Base-by-base conservation (phyloP, 2,888 invertebrate genomes). In the Isotomurus palustris region DNA sequence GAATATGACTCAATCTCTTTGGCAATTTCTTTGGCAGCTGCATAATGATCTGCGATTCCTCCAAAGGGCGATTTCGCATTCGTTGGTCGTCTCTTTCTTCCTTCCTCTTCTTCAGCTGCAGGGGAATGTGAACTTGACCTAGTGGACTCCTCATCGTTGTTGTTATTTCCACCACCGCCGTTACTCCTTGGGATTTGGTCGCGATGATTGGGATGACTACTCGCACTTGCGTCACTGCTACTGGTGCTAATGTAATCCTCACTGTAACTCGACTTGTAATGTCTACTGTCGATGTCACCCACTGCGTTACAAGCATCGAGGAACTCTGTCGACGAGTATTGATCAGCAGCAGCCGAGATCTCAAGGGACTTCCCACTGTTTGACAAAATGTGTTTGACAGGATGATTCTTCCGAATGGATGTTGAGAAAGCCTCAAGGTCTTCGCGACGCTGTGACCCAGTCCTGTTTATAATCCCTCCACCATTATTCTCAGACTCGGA, bases 11-110 rank as follows among this genome's bases (percentile, higher is more conserved):
- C 70, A 48, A 70, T 70, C 56, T 70, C 70, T 58, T 64, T 70
- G 45, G 70, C 70, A 57, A 70, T 70, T 62, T 70, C 70, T 54
- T 70, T 70, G 25, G 68, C 68, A 28, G 67, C 67, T n/a, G 70
- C 70, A 53, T 70, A 70, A 52, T 68, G 68, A 38, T 70, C 70
- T 8, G 70, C 70, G 50, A 70, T 70, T 6, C 70, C 70, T 12
- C 70, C 70, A 66, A 70, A 70, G 14, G 70, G 60, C 10, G 68
- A 68, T n/a, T 63, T 66, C 14, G 49, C 44, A 29, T 50, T 49
- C 40, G 60, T 40, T 22, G 60, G 58, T 40, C 62, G 49, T 21
- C 52, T 8, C 8, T 14, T 17, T 47, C 50, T 47, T 22, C 45
- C 51, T 6, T 47, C 59, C 41, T 56, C 56, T 14, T 40, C 51